phyloP scores from a whole-genome alignment of 2,888 invertebrate genomes.

The Tetheella fluctuosa region DNA sequence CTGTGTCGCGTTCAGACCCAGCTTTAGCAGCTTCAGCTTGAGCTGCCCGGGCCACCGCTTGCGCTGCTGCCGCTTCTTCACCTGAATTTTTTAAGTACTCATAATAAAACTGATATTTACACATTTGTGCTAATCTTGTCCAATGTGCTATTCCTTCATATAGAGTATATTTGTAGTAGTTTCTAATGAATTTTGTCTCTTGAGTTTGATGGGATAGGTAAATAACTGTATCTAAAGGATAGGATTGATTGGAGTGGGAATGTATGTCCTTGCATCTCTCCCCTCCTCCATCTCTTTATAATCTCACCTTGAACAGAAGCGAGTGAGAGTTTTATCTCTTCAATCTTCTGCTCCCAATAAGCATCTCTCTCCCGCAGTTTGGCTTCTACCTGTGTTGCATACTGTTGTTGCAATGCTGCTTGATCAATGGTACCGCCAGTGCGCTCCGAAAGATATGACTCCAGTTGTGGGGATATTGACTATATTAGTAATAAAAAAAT shows the following conservation, averaged over 20 bases:
- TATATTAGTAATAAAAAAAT: conserved; percentile 40
- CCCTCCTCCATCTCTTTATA: background rate
- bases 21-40: conserved; percentile 73
- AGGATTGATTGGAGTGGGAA: background rate
- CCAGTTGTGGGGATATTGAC: conserved; percentile 79
- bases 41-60: conserved; percentile 72
- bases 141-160: too few relatives aligned
- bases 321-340: conserved; percentile 81
- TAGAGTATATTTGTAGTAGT: too few relatives aligned
- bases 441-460: conserved; percentile 72
- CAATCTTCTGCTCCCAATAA: conserved; percentile 85
- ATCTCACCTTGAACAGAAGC: conserved; percentile 88
- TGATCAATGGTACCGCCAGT: conserved; percentile 73
- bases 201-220: too few relatives aligned
- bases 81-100: conserved; percentile 43
- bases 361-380: conserved; percentile 85
- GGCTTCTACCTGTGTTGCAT: conserved; percentile 83
- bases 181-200: too few relatives aligned
- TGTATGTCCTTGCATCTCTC: too few relatives aligned
- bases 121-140: too few relatives aligned
- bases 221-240: too few relatives aligned
- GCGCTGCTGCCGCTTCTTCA: conserved; percentile 75
- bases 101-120: too few relatives aligned
- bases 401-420: conserved; percentile 81
- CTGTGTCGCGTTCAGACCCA: conserved; percentile 55